Evolutionary conservation across 64 coral and sea anemone species (phyloP).

Genomic region (Dendronephthya gigantea): DNA sequence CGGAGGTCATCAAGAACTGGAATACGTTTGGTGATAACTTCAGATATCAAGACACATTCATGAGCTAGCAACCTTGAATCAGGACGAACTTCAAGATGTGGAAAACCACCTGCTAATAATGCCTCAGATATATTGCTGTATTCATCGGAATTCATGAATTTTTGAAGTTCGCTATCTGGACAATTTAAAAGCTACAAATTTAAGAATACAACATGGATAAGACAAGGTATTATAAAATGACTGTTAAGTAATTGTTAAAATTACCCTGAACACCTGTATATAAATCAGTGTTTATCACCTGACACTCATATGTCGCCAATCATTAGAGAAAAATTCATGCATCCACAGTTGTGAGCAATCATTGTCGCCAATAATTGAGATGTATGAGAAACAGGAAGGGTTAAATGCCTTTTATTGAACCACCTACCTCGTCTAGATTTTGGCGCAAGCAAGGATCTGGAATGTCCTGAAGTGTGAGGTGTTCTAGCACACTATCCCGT

Average conservation of each 20-base stretch:
- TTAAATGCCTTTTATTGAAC: neutral
- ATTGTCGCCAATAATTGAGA: neutral
- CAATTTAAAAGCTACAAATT: no score
- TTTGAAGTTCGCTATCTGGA: neutral
- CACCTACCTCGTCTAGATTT: neutral
- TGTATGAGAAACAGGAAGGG: neutral
- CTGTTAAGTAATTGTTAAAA: no score
- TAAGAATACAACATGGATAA: neutral
- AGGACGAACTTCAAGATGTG: neutral
- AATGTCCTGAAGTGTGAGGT: slow-evolving; percentile 21
- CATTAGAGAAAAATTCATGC: no score
- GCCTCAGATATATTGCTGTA: neutral
- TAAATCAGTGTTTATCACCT: no score
- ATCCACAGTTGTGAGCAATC: no score
- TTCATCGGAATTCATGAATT: neutral
- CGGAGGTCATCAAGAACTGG: neutral
- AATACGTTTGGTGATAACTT: neutral
- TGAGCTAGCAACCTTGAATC: neutral
- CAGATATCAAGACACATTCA: neutral
- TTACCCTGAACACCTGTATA: neutral
- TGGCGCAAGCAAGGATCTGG: slow-evolving; percentile 35
- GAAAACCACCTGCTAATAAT: neutral
- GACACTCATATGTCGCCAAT: no score
- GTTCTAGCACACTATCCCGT: slow-evolving; percentile 28
- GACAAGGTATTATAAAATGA: neutral